Base-by-base conservation (phyloP, 2,888 invertebrate genomes). In the Clitarchus hookeri region DNA sequence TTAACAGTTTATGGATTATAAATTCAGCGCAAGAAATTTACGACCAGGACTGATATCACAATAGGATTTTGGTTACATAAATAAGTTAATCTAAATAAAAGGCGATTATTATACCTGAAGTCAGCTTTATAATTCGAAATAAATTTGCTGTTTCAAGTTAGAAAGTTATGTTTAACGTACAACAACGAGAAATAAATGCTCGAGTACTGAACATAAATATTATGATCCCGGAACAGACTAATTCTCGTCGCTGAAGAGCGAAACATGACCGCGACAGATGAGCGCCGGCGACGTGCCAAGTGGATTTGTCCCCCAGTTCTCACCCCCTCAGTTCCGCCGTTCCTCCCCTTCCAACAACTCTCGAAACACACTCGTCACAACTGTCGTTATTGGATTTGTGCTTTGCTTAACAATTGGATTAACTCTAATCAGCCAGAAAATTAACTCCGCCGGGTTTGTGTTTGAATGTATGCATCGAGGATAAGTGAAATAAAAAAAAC, bases 391-490 rank as follows among this genome's bases (percentile, higher is more conserved):
- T 88, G 86, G 87, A 87, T 87, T 87, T 86, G 85, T 87, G 82
- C 88, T 88, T 87, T 44, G 83, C 85, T 86, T 86, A 78, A 88
- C 87, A 88, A 88, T 88, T 88, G 88, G 88, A 88, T 88, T 88
- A 88, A 84, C 87, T 87, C 88, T 88, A 88, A 88, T 88, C 88
- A 88, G 87, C 86, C 88, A 86, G 87, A 88, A 88, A 88, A 88
- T 88, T 88, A 88, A 88, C 88, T 88, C 86, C 88, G 88, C 88
- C 88, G 88, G 88, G 87, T 88, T 88, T 87, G 86, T 84, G 85
- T 86, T 79, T 36, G 82, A 82, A 82, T 82, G 82, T 82, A 82
- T 82, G 82, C 82, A 44, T 82, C 82, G 44, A 82, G 44, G 27
- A 82, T 44, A 36, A 82, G 44, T 27, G 27, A 44, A 82, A 82